Base-by-base conservation (phyloP, 2,113 vertebrate species). In the Brienomyrus brachyistius region DNA sequence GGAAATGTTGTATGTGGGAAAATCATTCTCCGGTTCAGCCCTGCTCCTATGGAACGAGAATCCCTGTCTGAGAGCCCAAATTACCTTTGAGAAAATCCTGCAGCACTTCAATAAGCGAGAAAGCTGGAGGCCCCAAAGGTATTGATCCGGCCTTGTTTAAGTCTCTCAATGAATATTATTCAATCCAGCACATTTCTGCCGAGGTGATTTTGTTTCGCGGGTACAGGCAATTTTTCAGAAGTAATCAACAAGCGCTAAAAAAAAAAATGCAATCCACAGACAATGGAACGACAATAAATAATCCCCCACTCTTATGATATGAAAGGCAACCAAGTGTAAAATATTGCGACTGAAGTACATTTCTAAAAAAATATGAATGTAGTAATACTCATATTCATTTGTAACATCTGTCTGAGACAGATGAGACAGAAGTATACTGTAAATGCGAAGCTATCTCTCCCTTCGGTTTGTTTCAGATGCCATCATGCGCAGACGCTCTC, bases 31-130 rank as follows among this genome's bases (percentile, higher is more conserved):
- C 17, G 11, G 87, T 17, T 47, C 17, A 91, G 93, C 70, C 93
- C 93, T 88, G 90, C 89, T 94, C 92, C 94, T 89, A 92, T 89
- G 91, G 94, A 94, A 92, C 92, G 92, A 88, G 91, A 91, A 92
- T 90, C 88, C 54, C 91, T 89, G 82, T 90, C 66, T n/a, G 77
- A 50, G 52, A 92, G 90, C 90, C 90, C 91, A 54, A 50, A 82
- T 51, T n/a, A 84, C 82, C 82, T 84, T 10, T 43, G 21, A 48
- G 43, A 84, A 84, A 47, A 48, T 84, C 82, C 21, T 6, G 40
- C 17, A 23, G 82, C 40, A 47, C 43, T n/a, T 84, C 40, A 47
- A 21, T 84, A 47, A 40, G 19, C 45, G 3, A 84, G 21, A 48
- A 47, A 47, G 82, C 82, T 84, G 74, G 74, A 43, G 43, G 35